Conservation (phyloP, 2,113 vertebrate genomes). For the Rissa tridactyla region DNA sequence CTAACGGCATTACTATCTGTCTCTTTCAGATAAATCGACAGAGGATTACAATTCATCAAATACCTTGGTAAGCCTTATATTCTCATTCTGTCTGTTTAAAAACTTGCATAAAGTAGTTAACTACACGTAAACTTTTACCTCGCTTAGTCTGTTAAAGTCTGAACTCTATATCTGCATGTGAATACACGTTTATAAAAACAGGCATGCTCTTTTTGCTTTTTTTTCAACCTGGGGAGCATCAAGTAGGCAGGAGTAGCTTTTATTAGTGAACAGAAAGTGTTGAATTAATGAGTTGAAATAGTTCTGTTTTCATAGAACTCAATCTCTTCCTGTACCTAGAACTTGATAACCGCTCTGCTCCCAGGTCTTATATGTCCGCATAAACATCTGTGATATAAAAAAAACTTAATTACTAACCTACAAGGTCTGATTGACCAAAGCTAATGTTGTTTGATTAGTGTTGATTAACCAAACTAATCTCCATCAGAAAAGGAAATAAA, state of each 20-base stretch:
- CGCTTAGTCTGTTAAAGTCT: background rate
- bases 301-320: background rate
- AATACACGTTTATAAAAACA: background rate
- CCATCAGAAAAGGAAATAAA: background rate
- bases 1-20: background rate
- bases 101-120: background rate
- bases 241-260: background rate
- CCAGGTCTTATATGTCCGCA: background rate
- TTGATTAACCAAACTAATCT: constrained; percentile 29
- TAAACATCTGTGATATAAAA: background rate
- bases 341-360: background rate
- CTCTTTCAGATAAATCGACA: constrained; percentile 85
- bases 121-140: background rate
- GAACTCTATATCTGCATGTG: background rate
- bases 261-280: background rate
- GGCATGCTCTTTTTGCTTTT: background rate
- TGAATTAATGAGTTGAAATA: background rate
- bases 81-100: background rate
- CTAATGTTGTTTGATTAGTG: background rate
- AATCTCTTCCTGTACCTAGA: background rate
- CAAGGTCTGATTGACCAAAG: background rate
- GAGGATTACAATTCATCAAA: constrained; percentile 88
- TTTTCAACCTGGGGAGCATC: background rate
- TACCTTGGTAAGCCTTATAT: constrained; percentile 79
- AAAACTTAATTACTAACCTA: background rate